Conservation (phyloP, 2,113 vertebrate genomes). For the Tympanuchus pallidicinctus region DNA sequence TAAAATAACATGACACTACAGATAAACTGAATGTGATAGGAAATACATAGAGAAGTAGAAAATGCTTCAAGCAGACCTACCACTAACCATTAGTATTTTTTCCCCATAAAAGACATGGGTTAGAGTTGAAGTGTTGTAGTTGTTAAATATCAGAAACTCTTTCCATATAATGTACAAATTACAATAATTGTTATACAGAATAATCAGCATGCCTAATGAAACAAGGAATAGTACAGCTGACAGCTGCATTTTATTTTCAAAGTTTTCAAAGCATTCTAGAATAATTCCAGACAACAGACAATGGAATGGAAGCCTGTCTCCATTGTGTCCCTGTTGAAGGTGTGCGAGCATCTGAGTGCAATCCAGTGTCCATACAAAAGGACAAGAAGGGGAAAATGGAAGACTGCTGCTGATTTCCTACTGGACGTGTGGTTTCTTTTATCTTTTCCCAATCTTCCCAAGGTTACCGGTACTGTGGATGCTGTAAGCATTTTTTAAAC, state of each 20-base stretch:
- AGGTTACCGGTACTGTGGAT: background rate
- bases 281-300: background rate
- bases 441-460: background rate
- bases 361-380: background rate
- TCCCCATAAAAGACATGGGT: background rate
- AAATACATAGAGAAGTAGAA: background rate
- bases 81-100: background rate
- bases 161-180: rapidly evolving
- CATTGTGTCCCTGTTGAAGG: background rate
- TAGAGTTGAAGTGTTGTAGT: background rate
- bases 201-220: background rate
- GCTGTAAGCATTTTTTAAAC: background rate
- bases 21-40: constrained; percentile 3
- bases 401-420: background rate
- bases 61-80: background rate
- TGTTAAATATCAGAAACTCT: background rate
- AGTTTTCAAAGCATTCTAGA: background rate
- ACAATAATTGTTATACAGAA: background rate
- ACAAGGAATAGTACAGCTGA: background rate
- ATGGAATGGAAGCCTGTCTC: background rate
- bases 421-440: background rate
- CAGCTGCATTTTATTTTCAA: background rate
- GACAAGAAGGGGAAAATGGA: background rate
- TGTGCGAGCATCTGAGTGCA: background rate
- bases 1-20: constrained; percentile 49